These are phyloP conservation scores for Drosophila nigromelanica DNA, from an alignment of 1,140 invertebrate genomes.

Conservation along the genomic window DNA sequence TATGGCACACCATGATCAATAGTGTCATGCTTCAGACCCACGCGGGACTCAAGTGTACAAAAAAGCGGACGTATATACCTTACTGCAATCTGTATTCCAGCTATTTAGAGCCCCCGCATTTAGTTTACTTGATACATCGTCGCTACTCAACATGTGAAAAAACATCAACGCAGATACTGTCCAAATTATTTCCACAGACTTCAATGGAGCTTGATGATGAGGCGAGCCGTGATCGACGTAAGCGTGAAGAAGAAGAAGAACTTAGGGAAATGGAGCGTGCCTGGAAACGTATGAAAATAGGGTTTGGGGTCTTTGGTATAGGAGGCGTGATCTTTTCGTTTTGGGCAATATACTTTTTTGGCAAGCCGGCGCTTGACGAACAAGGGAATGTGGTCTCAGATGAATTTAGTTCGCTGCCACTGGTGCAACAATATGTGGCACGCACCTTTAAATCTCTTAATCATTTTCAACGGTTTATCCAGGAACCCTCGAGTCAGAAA, in stretches of 20 bases:
- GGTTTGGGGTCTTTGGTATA: conserved; percentile 85
- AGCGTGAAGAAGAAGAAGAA: conserved; percentile 77
- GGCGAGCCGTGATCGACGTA: conserved; percentile 53
- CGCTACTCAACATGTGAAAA: conserved; percentile 54
- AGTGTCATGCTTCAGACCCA: conserved; percentile 11
- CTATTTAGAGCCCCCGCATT: conserved; percentile 9
- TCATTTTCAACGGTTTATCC: conserved; percentile 92
- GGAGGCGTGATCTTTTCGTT: conserved; percentile 84
- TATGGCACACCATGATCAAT: conserved; percentile 41
- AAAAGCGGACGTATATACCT: not conserved
- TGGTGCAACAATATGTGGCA: conserved; percentile 88
- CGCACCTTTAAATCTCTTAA: conserved; percentile 90
- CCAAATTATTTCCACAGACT: conserved; percentile 81
- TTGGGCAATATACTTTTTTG: conserved; percentile 88
- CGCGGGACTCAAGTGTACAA: not conserved
- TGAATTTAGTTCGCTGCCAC: conserved; percentile 90
- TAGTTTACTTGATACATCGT: conserved; percentile 33
- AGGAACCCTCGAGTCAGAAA: conserved; percentile 97
- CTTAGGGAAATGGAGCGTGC: conserved; percentile 85
- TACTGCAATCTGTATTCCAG: not conserved
- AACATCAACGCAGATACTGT: conserved; percentile 58
- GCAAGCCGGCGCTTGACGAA: conserved; percentile 88
- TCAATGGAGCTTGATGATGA: conserved; percentile 57
- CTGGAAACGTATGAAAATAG: conserved; percentile 86
- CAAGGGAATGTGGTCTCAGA: conserved; percentile 91